These are phyloP conservation scores for Chloromyia formosa DNA, from an alignment of 2,888 invertebrate genomes.

Conservation along the genomic window DNA sequence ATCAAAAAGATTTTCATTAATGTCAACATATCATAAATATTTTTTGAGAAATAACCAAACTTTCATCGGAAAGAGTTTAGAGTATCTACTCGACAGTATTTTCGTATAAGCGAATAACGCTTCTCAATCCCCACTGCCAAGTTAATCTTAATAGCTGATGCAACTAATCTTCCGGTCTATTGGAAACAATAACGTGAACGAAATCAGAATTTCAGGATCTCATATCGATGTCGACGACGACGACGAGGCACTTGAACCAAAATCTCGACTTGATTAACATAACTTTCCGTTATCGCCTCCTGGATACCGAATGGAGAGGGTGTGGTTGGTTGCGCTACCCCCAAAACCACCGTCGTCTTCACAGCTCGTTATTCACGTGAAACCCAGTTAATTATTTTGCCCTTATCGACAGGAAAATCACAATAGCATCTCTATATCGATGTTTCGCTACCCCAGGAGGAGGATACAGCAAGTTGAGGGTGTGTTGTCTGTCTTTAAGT, in stretches of 20 bases:
- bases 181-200: conserved; percentile 39
- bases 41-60: too few relatives aligned
- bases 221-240: conserved; percentile 30
- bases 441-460: neutral
- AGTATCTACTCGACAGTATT: too few relatives aligned
- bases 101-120: too few relatives aligned
- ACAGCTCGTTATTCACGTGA: conserved; percentile 22
- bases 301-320: neutral
- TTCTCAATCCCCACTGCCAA: too few relatives aligned
- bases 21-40: too few relatives aligned
- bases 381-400: conserved; percentile 51
- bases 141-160: too few relatives aligned
- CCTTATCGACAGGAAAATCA: conserved; percentile 46
- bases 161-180: conserved; percentile 37
- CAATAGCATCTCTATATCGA: conserved; percentile 29
- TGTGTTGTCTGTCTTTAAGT: conserved; percentile 44
- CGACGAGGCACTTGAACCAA: conserved; percentile 28
- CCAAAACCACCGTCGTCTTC: neutral
- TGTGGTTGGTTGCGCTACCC: neutral
- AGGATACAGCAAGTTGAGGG: conserved; percentile 28
- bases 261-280: conserved; percentile 45
- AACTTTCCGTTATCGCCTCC: conserved; percentile 39
- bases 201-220: conserved; percentile 9
- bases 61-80: too few relatives aligned
- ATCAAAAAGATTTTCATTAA: too few relatives aligned